Percentiles rank a stretch among this genome's conserved stretches.
These are phyloP conservation scores for Rutpela maculata DNA, from an alignment of 2,888 invertebrate species.

Conservation along the genomic window DNA sequence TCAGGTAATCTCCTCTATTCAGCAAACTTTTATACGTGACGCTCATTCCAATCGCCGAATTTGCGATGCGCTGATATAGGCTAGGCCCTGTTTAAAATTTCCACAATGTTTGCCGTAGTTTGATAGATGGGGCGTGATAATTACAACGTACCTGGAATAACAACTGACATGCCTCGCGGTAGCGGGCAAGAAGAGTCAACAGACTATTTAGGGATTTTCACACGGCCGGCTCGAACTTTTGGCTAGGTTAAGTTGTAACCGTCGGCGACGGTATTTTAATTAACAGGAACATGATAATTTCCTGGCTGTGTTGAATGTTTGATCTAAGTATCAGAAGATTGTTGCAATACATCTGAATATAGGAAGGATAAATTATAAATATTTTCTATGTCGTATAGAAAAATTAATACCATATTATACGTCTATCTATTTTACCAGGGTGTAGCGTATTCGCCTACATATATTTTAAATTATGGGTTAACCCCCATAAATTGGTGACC, in stretches of 20 bases:
- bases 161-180: slow-evolving; percentile 4
- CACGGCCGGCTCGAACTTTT: background rate
- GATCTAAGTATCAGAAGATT: background rate
- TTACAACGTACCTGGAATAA: slow-evolving; percentile 38
- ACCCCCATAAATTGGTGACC: too few relatives aligned
- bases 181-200: background rate
- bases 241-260: slow-evolving; percentile 7
- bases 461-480: too few relatives aligned
- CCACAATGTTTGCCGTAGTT: slow-evolving; percentile 9
- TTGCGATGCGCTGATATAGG: slow-evolving; percentile 24
- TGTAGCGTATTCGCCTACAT: too few relatives aligned
- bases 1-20: slow-evolving; percentile 38
- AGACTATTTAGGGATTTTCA: background rate
- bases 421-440: too few relatives aligned
- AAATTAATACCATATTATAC: too few relatives aligned
- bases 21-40: slow-evolving; percentile 35
- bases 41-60: slow-evolving; percentile 26
- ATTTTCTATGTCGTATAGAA: too few relatives aligned
- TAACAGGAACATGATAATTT: background rate
- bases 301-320: background rate
- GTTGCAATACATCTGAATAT: too few relatives aligned
- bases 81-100: slow-evolving; percentile 7
- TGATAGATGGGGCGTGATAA: slow-evolving; percentile 34
- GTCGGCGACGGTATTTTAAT: background rate
- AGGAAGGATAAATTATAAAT: too few relatives aligned